Percentiles rank a stretch among this genome's conserved stretches.
phyloP scores from a whole-genome alignment of 2,888 invertebrate genomes.

The Yponomeuta evonymella region DNA sequence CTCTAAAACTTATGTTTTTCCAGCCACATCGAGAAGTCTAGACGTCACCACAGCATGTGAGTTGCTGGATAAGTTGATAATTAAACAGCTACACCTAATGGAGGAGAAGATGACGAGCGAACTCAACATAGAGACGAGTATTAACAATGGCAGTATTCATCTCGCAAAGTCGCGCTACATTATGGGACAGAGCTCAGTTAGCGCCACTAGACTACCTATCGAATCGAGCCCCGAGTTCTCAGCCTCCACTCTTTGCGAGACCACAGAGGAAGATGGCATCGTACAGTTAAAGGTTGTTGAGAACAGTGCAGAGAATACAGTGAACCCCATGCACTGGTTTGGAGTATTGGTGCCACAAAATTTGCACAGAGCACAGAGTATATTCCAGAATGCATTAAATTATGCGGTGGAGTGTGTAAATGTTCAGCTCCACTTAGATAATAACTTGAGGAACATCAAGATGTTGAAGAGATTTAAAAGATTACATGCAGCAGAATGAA shows the following conservation, averaged over 20 bases:
- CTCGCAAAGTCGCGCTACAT: conserved; percentile 87
- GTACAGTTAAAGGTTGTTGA: conserved; percentile 56
- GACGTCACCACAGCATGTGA: conserved; percentile 51
- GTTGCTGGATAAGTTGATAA: conserved; percentile 80
- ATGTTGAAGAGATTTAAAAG: conserved; percentile 41
- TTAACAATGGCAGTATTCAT: conserved; percentile 82
- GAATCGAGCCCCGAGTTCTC: conserved; percentile 74
- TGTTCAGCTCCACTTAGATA: conserved; percentile 77
- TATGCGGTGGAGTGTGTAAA: conserved; percentile 81
- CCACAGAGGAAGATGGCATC: conserved; percentile 55
- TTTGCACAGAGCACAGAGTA: conserved; percentile 83
- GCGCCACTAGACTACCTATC: conserved; percentile 81
- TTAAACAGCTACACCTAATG: conserved; percentile 82
- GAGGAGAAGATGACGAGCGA: conserved; percentile 83
- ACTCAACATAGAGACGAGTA: conserved; percentile 80
- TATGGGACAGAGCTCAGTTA: conserved; percentile 84
- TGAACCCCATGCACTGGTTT: conserved; percentile 90
- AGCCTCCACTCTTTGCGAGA: conserved; percentile 52
- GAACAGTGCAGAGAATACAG: conserved; percentile 41
- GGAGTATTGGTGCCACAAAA: conserved; percentile 89
- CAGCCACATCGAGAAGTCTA: background rate
- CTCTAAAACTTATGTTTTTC: background rate
- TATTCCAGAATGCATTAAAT: conserved; percentile 82
- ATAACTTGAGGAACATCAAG: conserved; percentile 45
- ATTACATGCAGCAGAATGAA: background rate